Base-by-base conservation (phyloP, 37 sponge, comb jelly and placozoan species). In the Aphrocallistes beatrix region DNA sequence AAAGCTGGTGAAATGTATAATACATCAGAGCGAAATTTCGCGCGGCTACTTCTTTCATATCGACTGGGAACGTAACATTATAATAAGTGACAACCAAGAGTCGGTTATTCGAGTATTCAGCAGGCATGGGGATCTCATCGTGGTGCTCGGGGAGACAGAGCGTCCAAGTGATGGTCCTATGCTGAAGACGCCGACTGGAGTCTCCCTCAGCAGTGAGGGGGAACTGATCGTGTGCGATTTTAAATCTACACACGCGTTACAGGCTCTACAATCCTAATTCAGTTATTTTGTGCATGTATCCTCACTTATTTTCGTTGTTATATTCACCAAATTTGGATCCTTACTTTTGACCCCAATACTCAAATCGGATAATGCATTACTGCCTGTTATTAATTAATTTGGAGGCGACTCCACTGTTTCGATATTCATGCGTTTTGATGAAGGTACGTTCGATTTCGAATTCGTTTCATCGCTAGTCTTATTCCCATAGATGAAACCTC, bases 11-110 rank as follows among this genome's bases (percentile, higher is more conserved):
- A 60, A 60, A 60, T 60, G 75, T 60, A 30, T 60, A 6, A 13
- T 60, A 3, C 75, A 60, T 60, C 75, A 60, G 34, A 60, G 75
- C n/a, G 75, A 60, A 60, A 60, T 28, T 3, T 60, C 75, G n/a
- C 75, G 75, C 8, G 75, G 75, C 17, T 60, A 60, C 21, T 60
- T 60, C 34, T 60, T 60, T 13, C 21, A 13, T 60, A 13, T 60
- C 34, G 75, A 60, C 75, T 60, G 28, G 3, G 75, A 60, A 8
- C 75, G n/a, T 19, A 60, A 60, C n/a, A 60, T 60, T 32, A 3
- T 60, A 30, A 60, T 60, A 21, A 60, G 75, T 60, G 75, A 60
- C 34, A 60, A 60, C 34, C 75, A 60, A 32, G 75, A 60, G 3
- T 60, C 75, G 10, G 75, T 60, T 6, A 13, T 60, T 3, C 8